Conservation (phyloP, 2,888 invertebrate genomes). For the Eudasyphora cyanicolor region DNA sequence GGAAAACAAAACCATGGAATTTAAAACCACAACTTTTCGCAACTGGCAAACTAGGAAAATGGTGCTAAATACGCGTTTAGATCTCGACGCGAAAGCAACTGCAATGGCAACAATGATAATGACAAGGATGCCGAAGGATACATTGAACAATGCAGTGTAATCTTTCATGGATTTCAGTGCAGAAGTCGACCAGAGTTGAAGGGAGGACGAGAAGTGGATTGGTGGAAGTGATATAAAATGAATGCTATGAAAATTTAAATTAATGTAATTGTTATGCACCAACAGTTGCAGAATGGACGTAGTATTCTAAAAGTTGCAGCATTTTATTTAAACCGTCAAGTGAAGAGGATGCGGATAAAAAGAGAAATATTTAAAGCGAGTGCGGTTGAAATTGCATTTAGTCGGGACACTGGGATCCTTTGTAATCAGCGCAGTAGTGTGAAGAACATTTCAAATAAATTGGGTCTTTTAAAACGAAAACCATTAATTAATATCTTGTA, state of each 20-base stretch:
- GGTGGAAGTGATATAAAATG: constrained; percentile 4
- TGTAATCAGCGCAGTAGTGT: too few relatives aligned
- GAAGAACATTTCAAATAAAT: too few relatives aligned
- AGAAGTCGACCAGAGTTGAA: neutral
- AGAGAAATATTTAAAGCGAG: constrained; percentile 55
- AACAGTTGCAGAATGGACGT: neutral
- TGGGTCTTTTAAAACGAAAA: too few relatives aligned
- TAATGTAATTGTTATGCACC: constrained; percentile 41
- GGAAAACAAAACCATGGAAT: neutral
- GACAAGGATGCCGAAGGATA: neutral
- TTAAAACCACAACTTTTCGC: constrained; percentile 11
- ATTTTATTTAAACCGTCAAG: constrained; percentile 4
- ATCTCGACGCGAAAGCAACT: neutral
- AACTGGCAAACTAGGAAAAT: neutral
- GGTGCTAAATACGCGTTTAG: constrained; percentile 10
- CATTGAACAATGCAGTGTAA: neutral
- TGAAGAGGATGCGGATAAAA: constrained; percentile 53
- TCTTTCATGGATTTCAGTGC: neutral
- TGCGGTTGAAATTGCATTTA: too few relatives aligned
- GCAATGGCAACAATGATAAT: too few relatives aligned
- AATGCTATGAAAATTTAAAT: constrained; percentile 14
- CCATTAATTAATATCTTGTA: too few relatives aligned
- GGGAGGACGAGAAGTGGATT: neutral
- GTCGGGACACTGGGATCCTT: too few relatives aligned
- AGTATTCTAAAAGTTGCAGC: neutral